Evolutionary conservation across 2,797 vertebrate genomes (phyloP).

Genomic region (Siniperca undulata): DNA sequence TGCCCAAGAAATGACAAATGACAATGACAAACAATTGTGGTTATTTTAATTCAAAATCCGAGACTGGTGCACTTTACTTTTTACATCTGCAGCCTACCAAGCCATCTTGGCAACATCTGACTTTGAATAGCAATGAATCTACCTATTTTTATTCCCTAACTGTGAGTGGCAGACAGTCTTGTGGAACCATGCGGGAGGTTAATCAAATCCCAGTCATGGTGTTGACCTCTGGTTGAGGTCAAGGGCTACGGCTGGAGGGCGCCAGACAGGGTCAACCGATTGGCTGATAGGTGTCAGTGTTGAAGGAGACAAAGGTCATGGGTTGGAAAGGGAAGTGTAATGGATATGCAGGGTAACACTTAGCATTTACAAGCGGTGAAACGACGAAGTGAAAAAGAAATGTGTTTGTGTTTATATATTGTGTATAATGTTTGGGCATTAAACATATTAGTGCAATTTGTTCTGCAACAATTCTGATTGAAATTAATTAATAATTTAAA

Average conservation of each 20-base stretch:
- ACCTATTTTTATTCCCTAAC: constrained; percentile 53
- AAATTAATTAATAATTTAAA: not conserved
- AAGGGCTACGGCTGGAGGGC: constrained; percentile 72
- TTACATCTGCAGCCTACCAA: constrained; percentile 34
- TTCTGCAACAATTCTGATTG: too few relatives aligned
- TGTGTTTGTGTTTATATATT: not conserved
- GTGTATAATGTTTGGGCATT: not conserved
- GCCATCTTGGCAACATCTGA: constrained; percentile 56
- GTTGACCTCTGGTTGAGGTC: constrained; percentile 75
- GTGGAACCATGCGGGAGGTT: constrained; percentile 76
- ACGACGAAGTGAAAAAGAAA: not conserved
- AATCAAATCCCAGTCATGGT: constrained; percentile 82
- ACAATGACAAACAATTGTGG: not conserved
- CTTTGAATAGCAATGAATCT: constrained; percentile 69
- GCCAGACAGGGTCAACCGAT: constrained; percentile 65
- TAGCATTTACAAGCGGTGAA: not conserved
- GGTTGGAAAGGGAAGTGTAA: constrained; percentile 62
- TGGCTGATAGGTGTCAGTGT: constrained; percentile 66
- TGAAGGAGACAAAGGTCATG: constrained; percentile 70
- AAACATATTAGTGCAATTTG: not conserved
- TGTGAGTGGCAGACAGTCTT: constrained; percentile 68
- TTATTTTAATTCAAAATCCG: constrained; percentile 13
- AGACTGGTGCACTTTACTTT: not conserved
- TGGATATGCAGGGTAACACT: constrained; percentile 59
- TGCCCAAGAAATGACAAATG: not conserved